These are phyloP conservation scores for Phortica okadai DNA, from an alignment of 2,888 invertebrate species.

Conservation along the genomic window DNA sequence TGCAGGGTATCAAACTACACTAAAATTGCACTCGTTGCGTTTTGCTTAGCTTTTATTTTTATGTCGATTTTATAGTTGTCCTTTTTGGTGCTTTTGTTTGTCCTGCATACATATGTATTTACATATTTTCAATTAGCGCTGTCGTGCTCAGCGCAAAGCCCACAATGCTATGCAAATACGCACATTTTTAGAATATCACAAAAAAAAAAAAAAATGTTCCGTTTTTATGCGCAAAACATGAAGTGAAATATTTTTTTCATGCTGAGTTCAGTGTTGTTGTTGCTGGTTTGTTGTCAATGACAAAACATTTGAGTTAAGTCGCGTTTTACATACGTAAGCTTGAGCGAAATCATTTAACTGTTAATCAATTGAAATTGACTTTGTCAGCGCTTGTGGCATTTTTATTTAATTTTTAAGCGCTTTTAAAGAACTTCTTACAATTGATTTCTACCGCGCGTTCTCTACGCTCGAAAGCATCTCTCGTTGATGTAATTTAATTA, in stretches of 20 bases:
- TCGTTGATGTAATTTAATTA: constrained; percentile 5
- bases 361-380: neutral
- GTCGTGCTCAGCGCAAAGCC: neutral
- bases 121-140: constrained; percentile 18
- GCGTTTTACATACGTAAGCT: neutral
- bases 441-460: no score
- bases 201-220: neutral
- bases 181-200: neutral
- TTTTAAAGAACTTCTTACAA: neutral
- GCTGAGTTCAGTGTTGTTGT: no score
- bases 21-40: no score
- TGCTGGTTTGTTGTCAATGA: neutral
- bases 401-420: neutral
- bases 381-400: no score
- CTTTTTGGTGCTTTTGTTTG: neutral
- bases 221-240: neutral
- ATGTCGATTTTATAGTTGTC: neutral
- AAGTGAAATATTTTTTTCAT: no score
- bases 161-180: neutral
- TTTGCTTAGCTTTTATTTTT: constrained; percentile 1
- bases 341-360: neutral
- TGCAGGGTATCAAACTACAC: no score
- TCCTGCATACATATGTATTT: neutral
- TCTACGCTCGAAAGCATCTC: neutral
- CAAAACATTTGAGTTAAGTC: neutral